Conservation (phyloP, 1,140 invertebrate species). For the Manduca sexta region DNA sequence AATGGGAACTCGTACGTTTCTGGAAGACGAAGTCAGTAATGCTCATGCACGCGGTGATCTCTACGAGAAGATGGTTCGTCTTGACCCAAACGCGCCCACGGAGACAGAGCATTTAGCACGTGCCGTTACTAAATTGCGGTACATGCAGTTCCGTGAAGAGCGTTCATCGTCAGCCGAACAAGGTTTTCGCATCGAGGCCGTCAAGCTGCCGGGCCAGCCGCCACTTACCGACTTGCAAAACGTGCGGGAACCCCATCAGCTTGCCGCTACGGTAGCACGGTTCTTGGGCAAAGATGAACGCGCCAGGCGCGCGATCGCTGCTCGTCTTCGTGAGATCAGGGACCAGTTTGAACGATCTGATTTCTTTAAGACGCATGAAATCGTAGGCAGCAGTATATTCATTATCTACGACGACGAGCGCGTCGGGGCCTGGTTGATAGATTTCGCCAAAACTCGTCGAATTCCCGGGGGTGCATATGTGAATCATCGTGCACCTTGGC, state of each 20-base stretch:
- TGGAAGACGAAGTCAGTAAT: slow-evolving; percentile 95
- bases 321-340: slow-evolving; percentile 85
- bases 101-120: slow-evolving; percentile 82
- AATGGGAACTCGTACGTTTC: slow-evolving; percentile 93
- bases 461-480: slow-evolving; percentile 82
- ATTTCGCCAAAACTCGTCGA: slow-evolving; percentile 93
- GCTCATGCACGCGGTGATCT: slow-evolving; percentile 83
- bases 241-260: slow-evolving; percentile 84
- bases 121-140: slow-evolving; percentile 93
- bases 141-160: slow-evolving; percentile 96
- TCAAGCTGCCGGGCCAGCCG: slow-evolving; percentile 85
- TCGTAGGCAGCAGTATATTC: slow-evolving; percentile 95
- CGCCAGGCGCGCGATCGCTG: slow-evolving; percentile 80
- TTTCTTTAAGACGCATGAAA: slow-evolving; percentile 93
- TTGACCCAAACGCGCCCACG: slow-evolving; percentile 91
- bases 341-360: slow-evolving; percentile 86
- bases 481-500: slow-evolving; percentile 86
- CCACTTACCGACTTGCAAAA: slow-evolving; percentile 85
- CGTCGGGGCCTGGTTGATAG: slow-evolving; percentile 95
- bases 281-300: slow-evolving; percentile 83
- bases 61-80: slow-evolving; percentile 94
- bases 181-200: slow-evolving; percentile 96
- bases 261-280: slow-evolving; percentile 83
- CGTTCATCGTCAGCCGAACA: slow-evolving; percentile 94
- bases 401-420: slow-evolving; percentile 92